phyloP scores from a whole-genome alignment of 1,140 invertebrate species.

The Bradysia coprophila region DNA sequence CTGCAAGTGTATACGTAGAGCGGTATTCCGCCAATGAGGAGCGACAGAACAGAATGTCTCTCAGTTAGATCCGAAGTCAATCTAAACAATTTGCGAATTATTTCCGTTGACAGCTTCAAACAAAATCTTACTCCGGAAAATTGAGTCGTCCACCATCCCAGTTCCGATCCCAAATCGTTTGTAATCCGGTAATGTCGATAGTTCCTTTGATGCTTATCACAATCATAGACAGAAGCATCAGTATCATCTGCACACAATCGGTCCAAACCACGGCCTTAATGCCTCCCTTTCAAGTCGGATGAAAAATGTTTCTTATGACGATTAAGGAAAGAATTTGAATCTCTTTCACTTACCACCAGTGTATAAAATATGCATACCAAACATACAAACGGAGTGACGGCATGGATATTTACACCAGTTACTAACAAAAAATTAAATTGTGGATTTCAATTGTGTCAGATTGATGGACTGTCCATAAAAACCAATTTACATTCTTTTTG shows the following conservation, averaged over 20 bases:
- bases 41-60: slow-evolving; percentile 57
- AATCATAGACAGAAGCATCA: slow-evolving; percentile 72
- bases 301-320: not conserved
- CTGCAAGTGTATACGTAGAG: slow-evolving; percentile 64
- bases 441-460: too few relatives aligned
- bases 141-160: slow-evolving; percentile 51
- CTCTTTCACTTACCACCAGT: not conserved
- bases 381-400: not conserved
- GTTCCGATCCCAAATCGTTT: slow-evolving; percentile 46
- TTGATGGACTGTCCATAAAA: too few relatives aligned
- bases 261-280: slow-evolving; percentile 89
- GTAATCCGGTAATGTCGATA: slow-evolving; percentile 53
- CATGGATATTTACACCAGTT: not conserved
- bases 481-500: too few relatives aligned
- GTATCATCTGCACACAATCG: slow-evolving; percentile 68
- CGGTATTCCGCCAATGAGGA: slow-evolving; percentile 59
- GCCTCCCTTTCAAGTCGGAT: slow-evolving; percentile 58
- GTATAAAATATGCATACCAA: slow-evolving; percentile 10
- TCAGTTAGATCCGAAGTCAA: slow-evolving; percentile 43
- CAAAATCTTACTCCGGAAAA: slow-evolving; percentile 44
- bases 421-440: too few relatives aligned
- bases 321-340: not conserved
- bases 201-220: slow-evolving; percentile 65
- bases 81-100: slow-evolving; percentile 32
- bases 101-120: slow-evolving; percentile 17